A percentile compares a stretch with the other conserved stretches of the same genome.
Conservation (phyloP, 1,140 invertebrate species). For the Drosophila orena region DNA sequence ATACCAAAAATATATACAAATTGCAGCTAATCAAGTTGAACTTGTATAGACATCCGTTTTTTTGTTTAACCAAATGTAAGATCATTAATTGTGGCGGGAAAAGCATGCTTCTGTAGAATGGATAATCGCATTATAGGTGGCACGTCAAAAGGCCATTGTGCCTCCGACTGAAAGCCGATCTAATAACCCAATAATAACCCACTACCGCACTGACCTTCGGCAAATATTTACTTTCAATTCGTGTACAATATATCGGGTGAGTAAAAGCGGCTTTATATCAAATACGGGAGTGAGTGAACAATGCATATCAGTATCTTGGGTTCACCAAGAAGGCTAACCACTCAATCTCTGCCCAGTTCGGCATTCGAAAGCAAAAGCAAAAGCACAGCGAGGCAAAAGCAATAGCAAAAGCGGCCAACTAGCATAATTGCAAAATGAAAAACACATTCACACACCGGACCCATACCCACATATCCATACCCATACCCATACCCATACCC, state of each 20-base stretch:
- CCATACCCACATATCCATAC: constrained; percentile 49
- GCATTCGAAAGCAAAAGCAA: constrained; percentile 68
- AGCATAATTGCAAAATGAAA: constrained; percentile 72
- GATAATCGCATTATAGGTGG: constrained; percentile 34
- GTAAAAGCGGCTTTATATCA: constrained; percentile 41
- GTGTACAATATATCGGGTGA: constrained; percentile 37
- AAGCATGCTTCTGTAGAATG: constrained; percentile 3
- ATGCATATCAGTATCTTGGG: constrained; percentile 74
- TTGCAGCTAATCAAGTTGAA: too few species aligned
- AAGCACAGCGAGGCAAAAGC: constrained; percentile 17
- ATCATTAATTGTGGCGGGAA: too few species aligned
- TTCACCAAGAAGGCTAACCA: constrained; percentile 55
- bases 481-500: constrained; percentile 42
- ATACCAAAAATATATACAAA: not conserved
- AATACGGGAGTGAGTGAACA: constrained; percentile 25
- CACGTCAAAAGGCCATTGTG: constrained; percentile 10
- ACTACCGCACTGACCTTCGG: constrained; percentile 65
- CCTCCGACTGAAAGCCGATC: constrained; percentile 69
- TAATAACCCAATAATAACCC: constrained; percentile 59
- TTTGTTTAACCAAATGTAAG: not conserved
- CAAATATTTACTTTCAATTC: constrained; percentile 78
- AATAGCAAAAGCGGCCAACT: constrained; percentile 72
- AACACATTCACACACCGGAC: constrained; percentile 42
- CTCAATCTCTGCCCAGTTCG: constrained; percentile 27
- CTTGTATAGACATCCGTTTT: not conserved